phyloP scores from a whole-genome alignment of 2,888 invertebrate genomes.

The Hoplodrina ambigua region DNA sequence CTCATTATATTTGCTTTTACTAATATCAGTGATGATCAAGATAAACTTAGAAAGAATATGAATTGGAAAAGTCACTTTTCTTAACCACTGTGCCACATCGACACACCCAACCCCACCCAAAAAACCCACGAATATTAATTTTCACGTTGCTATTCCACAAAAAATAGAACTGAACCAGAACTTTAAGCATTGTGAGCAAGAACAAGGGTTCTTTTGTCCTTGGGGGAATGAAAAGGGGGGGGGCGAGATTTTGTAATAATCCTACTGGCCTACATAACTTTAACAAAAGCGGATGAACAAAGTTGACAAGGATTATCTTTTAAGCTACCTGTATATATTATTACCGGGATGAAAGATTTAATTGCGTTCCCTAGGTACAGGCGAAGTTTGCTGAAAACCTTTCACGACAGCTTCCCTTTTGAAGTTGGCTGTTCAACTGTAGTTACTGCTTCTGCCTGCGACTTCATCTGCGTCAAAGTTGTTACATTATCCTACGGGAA shows the following conservation, averaged over 20 bases:
- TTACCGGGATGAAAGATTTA: constrained; percentile 3
- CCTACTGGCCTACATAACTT: constrained; percentile 36
- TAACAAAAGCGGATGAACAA: constrained; percentile 11
- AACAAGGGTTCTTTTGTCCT: constrained; percentile 35
- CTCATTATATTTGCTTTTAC: no score
- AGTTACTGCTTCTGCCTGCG: no score
- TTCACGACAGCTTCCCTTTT: neutral
- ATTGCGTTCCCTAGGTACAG: neutral
- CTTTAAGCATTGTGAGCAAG: constrained; percentile 13
- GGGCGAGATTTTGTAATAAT: constrained; percentile 36
- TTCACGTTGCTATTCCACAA: neutral
- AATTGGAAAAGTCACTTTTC: no score
- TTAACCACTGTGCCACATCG: no score
- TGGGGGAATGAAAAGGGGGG: neutral
- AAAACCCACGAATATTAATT: neutral
- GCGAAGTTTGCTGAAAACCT: neutral
- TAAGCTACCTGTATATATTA: constrained; percentile 25
- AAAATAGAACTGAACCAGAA: constrained; percentile 8
- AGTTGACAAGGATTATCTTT: constrained; percentile 34
- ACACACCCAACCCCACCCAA: no score
- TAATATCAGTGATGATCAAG: no score
- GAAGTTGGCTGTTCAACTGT: neutral
- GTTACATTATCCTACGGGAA: no score
- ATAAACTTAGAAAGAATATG: no score
- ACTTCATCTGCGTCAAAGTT: no score